phyloP scores from a whole-genome alignment of 2,888 invertebrate species.

The Platerodrilus igneus region DNA sequence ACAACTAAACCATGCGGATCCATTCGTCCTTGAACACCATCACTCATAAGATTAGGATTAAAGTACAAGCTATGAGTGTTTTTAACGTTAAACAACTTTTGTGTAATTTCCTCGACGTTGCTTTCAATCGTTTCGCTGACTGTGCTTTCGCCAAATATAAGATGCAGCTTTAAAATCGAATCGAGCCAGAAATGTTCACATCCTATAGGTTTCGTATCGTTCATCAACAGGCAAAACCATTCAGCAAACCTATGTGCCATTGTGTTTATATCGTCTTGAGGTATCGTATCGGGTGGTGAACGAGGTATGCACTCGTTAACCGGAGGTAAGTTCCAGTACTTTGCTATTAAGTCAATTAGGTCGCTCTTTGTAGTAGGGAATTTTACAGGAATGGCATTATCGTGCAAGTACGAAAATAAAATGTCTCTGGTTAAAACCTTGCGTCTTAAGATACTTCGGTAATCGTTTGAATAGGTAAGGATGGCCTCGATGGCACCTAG shows the following conservation, averaged over 20 bases:
- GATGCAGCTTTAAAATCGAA: conserved; percentile 43
- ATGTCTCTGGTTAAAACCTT: conserved; percentile 53
- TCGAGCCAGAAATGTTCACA: conserved; percentile 56
- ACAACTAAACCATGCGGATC: conserved; percentile 60
- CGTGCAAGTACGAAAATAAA: conserved; percentile 53
- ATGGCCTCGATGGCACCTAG: conserved; percentile 54
- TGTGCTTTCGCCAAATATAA: conserved; percentile 31
- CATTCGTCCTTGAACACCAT: conserved; percentile 56
- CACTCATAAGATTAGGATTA: conserved; percentile 56
- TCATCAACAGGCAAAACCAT: conserved; percentile 55
- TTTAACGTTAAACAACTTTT: conserved; percentile 43
- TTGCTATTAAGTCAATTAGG: conserved; percentile 48
- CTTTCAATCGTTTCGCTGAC: conserved; percentile 36
- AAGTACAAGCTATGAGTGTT: conserved; percentile 51
- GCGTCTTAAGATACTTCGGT: conserved; percentile 49
- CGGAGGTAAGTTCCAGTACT: conserved; percentile 45
- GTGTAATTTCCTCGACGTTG: conserved; percentile 41
- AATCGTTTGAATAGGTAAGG: conserved; percentile 49
- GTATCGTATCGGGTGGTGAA: too few relatives aligned
- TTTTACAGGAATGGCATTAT: conserved; percentile 46
- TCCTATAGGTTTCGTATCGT: conserved; percentile 44
- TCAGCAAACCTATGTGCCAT: conserved; percentile 54
- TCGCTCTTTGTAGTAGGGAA: conserved; percentile 52
- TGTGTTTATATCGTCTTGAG: conserved; percentile 37
- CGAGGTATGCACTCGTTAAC: too few relatives aligned